Evolutionary conservation across 2,797 vertebrate genomes (phyloP).

Genomic region (Lepus oiostolus): DNA sequence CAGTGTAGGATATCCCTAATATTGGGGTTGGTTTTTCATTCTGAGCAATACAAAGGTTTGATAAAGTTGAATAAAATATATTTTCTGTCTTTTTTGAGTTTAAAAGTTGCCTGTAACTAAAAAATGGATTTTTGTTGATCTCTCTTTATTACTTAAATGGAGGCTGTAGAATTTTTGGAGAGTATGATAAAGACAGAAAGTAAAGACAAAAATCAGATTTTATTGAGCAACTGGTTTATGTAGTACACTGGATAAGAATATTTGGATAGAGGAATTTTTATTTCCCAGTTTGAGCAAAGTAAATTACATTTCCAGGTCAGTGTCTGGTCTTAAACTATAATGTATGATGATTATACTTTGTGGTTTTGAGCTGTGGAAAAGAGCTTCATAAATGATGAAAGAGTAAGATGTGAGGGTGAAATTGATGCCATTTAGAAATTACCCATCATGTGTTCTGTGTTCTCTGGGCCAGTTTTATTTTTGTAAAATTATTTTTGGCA

Average conservation of each 20-base stretch:
- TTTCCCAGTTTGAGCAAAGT: slow-evolving; percentile 46
- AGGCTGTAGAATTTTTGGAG: slow-evolving; percentile 25
- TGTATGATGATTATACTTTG: slow-evolving; percentile 4
- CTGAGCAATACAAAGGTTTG: background rate
- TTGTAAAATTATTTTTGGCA: slow-evolving; percentile 15
- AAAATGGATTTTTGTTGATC: background rate
- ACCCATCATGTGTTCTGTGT: background rate
- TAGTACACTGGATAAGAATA: background rate
- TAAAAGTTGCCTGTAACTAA: background rate
- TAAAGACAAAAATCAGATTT: background rate
- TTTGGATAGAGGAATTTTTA: slow-evolving; percentile 63
- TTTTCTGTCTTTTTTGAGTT: slow-evolving; percentile 37
- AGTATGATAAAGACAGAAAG: background rate
- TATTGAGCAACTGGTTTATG: slow-evolving; percentile 11
- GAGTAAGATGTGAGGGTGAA: background rate
- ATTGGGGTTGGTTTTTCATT: background rate
- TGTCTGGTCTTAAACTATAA: slow-evolving; percentile 4
- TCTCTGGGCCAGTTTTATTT: background rate
- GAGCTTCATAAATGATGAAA: background rate
- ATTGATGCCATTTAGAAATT: slow-evolving; percentile 14
- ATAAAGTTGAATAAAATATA: slow-evolving; percentile 32
- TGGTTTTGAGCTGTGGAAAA: slow-evolving; percentile 17
- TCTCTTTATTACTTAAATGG: background rate
- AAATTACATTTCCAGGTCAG: slow-evolving; percentile 55
- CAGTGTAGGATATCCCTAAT: background rate